Conservation (phyloP, 2,797 vertebrate genomes). For the Labeo calbasu region DNA sequence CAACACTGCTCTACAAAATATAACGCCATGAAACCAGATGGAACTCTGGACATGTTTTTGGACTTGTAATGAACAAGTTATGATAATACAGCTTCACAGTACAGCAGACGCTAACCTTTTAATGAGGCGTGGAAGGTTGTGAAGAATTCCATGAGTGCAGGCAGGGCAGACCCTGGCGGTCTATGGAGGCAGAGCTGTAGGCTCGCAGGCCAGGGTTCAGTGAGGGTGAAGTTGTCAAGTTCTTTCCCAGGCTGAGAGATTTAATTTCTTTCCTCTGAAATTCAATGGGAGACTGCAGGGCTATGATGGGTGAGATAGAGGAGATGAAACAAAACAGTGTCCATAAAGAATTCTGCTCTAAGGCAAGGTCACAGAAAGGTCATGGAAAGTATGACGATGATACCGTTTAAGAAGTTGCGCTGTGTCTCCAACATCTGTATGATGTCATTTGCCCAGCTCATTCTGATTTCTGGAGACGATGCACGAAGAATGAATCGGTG, state of each 20-base stretch:
- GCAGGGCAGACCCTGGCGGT: conserved; percentile 70
- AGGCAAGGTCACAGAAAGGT: neutral
- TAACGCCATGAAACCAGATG: neutral
- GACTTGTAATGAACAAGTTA: neutral
- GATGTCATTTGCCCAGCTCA: conserved; percentile 85
- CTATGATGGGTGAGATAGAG: conserved; percentile 65
- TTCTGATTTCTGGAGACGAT: conserved; percentile 74
- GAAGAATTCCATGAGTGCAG: conserved; percentile 79
- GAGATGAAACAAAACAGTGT: conserved; percentile 4
- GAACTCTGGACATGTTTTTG: neutral
- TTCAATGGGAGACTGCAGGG: conserved; percentile 91
- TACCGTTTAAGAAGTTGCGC: conserved; percentile 91
- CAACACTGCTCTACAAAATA: too few relatives aligned
- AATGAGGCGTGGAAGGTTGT: conserved; percentile 79
- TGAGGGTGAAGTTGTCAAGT: conserved; percentile 66
- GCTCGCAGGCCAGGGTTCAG: conserved; percentile 68
- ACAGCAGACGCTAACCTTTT: conserved; percentile 5
- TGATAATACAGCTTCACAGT: neutral
- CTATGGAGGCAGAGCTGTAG: conserved; percentile 78
- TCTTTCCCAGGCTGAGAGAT: conserved; percentile 84
- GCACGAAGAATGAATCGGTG: conserved; percentile 83
- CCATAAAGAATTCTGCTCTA: neutral
- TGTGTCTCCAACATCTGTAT: conserved; percentile 89
- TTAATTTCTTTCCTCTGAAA: conserved; percentile 89
- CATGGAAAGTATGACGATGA: neutral